phyloP scores from a whole-genome alignment of 2,113 vertebrate species.

The Turnix velox region DNA sequence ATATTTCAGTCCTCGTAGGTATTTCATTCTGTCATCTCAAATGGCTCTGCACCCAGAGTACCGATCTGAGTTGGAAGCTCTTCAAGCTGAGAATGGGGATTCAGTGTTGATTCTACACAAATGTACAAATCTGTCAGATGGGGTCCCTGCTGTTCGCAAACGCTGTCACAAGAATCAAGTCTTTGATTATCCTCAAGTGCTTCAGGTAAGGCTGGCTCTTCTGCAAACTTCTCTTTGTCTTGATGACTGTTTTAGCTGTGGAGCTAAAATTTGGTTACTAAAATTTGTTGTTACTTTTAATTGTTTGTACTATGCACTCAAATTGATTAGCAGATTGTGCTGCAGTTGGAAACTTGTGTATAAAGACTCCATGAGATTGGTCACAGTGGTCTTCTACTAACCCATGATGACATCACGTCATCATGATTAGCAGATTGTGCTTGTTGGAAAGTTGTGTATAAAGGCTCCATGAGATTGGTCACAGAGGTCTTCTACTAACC shows the following conservation, averaged over 20 bases:
- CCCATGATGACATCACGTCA: neutral
- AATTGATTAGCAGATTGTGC: neutral
- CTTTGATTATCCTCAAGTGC: slow-evolving; percentile 93
- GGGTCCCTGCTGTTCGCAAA: slow-evolving; percentile 75
- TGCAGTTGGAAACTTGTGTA: neutral
- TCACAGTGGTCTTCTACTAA: neutral
- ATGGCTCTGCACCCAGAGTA: slow-evolving; percentile 89
- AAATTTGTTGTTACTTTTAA: neutral
- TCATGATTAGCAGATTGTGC: too few relatives aligned
- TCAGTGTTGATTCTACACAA: slow-evolving; percentile 88
- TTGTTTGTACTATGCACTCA: neutral
- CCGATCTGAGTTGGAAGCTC: slow-evolving; percentile 83
- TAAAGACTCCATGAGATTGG: neutral
- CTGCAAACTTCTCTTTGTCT: neutral
- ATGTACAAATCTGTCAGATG: slow-evolving; percentile 91
- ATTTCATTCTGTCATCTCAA: slow-evolving; percentile 92
- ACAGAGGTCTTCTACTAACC: neutral
- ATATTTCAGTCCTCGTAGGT: slow-evolving; percentile 79
- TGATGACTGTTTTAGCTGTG: neutral
- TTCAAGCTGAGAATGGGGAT: slow-evolving; percentile 88
- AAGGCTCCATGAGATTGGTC: neutral
- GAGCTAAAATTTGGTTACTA: too few relatives aligned
- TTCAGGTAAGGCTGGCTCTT: slow-evolving; percentile 80
- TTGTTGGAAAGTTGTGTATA: too few relatives aligned
- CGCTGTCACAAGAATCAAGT: slow-evolving; percentile 87